Evolutionary conservation across 2,888 invertebrate genomes (phyloP), one percentile per base, ranked within the genome.

Genomic region (Eueremaeus valkanovi): DNA sequence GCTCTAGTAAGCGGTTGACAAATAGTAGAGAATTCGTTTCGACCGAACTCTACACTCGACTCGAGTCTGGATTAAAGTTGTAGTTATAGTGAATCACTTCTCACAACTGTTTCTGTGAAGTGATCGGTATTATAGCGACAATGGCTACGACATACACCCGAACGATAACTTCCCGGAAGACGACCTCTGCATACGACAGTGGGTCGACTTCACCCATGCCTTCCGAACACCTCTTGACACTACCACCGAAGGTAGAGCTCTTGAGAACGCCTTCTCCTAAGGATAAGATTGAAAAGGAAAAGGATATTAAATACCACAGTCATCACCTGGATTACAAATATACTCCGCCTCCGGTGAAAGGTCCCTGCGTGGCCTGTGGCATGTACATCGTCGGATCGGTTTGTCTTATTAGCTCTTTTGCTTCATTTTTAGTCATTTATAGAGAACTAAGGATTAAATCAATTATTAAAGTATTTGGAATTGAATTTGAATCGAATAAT

Each of bases 291-390:
- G 74, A 72, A 49, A 29, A 72, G 29, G 29, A 27, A 18, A 45
- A 68, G 24, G 66, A 74, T 42, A 68, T 66, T 27, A 74, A 74
- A 24, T 74, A 74, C 27, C 74, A 74, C 51, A 68, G 68, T 16
- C 74, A 74, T 55, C 74, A 74, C 24, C 24, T 74, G 49, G 74
- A 74, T 40, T 74, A 74, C 40, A 74, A 74, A 58, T 74, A 74
- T 29, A 74, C 74, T 21, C 74, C 74, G 27, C 74, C 74, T 24
- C 74, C 74, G 8, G 74, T 74, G n/a, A 74, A 74, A 36, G 74
- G 74, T 27, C 74, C 74, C 31, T 74, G 74, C 36, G 51, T 72
- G 33, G 74, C 74, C 51, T 74, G 74, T 72, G 74, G 74, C 1
- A 66, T 68, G 45, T 74, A 74, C 36, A 74, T 74, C 42, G 70